These are phyloP conservation scores for Oeneis ivallda DNA, from an alignment of 2,888 invertebrate genomes.

Conservation along the genomic window DNA sequence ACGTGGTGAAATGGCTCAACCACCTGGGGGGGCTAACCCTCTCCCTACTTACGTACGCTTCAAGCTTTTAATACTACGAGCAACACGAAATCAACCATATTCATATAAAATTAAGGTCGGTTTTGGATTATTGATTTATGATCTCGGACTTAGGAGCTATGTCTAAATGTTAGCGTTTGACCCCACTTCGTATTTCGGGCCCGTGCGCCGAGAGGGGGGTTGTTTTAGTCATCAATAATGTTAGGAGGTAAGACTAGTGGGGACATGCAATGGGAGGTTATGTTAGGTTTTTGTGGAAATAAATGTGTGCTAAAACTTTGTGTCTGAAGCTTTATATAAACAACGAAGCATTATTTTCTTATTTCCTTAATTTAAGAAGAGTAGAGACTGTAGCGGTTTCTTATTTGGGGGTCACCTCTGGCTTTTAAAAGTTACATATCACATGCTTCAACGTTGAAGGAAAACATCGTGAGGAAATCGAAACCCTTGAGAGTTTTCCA, in stretches of 20 bases:
- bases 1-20: constrained; percentile 78
- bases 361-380: not conserved
- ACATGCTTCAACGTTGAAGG: no score
- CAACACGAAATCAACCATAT: constrained; percentile 43
- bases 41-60: constrained; percentile 48
- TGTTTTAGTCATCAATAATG: constrained; percentile 79
- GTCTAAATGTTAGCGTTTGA: constrained; percentile 70
- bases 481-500: no score
- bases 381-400: no score
- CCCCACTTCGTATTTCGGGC: constrained; percentile 77
- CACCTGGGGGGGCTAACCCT: constrained; percentile 73
- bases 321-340: not conserved
- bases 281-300: constrained; percentile 16
- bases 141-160: constrained; percentile 49
- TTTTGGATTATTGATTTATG: constrained; percentile 34
- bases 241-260: constrained; percentile 70
- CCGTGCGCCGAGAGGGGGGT: constrained; percentile 57
- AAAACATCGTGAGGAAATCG: no score
- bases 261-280: constrained; percentile 49
- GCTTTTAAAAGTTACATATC: no score
- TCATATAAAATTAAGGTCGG: constrained; percentile 23
- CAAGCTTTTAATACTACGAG: constrained; percentile 42
- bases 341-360: not conserved
- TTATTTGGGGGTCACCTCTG: no score
- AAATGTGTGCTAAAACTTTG: constrained; percentile 10